phyloP scores from a whole-genome alignment of 1,140 invertebrate genomes.

The Bemisia tabaci region DNA sequence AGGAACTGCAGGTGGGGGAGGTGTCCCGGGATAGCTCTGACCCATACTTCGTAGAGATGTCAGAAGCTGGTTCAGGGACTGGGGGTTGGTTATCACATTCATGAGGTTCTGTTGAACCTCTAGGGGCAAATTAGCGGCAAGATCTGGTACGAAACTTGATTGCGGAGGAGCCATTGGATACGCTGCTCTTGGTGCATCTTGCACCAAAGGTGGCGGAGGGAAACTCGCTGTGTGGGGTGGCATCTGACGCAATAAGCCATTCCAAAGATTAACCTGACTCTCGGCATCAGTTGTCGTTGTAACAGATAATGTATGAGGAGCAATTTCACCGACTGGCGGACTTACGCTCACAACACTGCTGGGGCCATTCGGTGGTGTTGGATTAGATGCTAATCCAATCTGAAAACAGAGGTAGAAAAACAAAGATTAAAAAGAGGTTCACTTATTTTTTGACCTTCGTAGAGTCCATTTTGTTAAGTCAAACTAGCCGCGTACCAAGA shows the following conservation, averaged over 20 bases:
- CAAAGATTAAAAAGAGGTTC: no score
- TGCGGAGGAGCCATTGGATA: slow-evolving; percentile 1
- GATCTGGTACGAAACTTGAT: slow-evolving; percentile 11
- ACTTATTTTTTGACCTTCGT: no score
- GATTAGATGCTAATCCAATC: background rate
- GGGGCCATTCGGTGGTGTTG: background rate
- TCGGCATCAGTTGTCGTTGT: slow-evolving; percentile 1
- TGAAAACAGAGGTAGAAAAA: background rate
- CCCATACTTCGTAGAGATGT: background rate
- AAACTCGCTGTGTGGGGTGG: background rate
- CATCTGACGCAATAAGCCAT: background rate
- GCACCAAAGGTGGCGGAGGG: background rate
- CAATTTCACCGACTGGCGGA: slow-evolving; percentile 20
- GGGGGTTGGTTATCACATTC: slow-evolving; percentile 28
- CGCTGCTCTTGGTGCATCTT: background rate
- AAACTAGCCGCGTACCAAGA: no score
- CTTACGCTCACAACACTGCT: background rate
- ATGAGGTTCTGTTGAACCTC: slow-evolving; percentile 29
- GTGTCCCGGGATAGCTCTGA: slow-evolving; percentile 7
- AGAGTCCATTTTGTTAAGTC: no score
- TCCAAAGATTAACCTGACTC: slow-evolving; percentile 4
- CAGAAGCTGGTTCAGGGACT: slow-evolving; percentile 28
- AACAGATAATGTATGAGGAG: slow-evolving; percentile 12
- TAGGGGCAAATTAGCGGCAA: slow-evolving; percentile 16
- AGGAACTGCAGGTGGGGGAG: slow-evolving; percentile 19